Evolutionary conservation across 2,888 invertebrate species (phyloP).

Genomic region (Acleris laterana): DNA sequence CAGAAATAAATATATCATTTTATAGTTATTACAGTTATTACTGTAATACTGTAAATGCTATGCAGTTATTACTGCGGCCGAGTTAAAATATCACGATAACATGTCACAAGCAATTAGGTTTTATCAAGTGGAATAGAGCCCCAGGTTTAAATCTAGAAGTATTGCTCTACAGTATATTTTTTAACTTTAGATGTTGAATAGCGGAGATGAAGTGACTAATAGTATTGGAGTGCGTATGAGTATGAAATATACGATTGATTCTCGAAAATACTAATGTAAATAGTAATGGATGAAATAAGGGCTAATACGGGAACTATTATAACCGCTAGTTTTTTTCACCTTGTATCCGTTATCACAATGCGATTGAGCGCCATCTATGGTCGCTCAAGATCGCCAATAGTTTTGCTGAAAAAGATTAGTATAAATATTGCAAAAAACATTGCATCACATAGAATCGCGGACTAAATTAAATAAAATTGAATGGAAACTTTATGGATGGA

Average conservation of each 20-base stretch:
- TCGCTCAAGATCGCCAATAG: conserved; percentile 31
- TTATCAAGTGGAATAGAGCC: neutral
- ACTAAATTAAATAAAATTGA: no score
- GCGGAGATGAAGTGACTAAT: conserved; percentile 3
- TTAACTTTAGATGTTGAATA: conserved; percentile 7
- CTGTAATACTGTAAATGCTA: no score
- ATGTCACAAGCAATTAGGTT: no score
- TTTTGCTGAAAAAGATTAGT: conserved; percentile 25
- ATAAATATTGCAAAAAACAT: neutral
- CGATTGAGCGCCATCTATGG: conserved; percentile 29
- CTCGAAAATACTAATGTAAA: no score
- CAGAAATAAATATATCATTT: no score
- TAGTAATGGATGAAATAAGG: conserved; percentile 6
- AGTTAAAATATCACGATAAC: no score
- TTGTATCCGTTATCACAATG: conserved; percentile 17
- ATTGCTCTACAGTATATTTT: neutral
- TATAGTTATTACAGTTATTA: no score
- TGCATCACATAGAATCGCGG: neutral
- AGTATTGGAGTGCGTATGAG: conserved; percentile 10
- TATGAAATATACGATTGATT: conserved; percentile 5
- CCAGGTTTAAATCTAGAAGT: conserved; percentile 1
- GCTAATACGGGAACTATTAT: conserved; percentile 15
- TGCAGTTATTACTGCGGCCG: no score
- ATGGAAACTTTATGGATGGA: no score
- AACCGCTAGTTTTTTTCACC: conserved; percentile 30